phyloP scores from a whole-genome alignment of 2,113 vertebrate species.

The Artemisiospiza belli region DNA sequence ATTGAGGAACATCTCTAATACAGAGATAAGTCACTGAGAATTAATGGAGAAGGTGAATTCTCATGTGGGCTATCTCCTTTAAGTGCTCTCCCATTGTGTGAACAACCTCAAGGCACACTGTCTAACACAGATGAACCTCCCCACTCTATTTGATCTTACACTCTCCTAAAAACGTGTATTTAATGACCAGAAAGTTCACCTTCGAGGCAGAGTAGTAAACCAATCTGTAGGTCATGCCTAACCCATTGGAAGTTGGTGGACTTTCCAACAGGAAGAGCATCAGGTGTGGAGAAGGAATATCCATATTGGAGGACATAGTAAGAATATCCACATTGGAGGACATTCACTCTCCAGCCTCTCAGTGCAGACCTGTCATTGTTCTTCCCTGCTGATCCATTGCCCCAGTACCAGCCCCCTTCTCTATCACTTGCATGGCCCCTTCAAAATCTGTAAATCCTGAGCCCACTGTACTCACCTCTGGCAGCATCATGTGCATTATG shows the following conservation, averaged over 20 bases:
- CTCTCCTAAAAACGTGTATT: background rate
- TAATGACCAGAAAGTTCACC: background rate
- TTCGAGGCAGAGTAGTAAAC: background rate
- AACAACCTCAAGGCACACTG: background rate
- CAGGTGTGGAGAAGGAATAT: background rate
- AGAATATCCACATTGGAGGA: background rate
- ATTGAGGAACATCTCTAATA: background rate
- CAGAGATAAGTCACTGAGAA: background rate
- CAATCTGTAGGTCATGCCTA: background rate
- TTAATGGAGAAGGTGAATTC: background rate
- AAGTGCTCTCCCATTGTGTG: rapidly evolving
- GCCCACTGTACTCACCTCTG: background rate
- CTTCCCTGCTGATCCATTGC: rapidly evolving
- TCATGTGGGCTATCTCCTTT: background rate
- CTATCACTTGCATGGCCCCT: rapidly evolving
- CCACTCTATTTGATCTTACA: background rate
- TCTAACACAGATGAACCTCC: background rate
- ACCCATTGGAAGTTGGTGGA: rapidly evolving
- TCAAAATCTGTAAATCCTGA: background rate
- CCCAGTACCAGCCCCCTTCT: background rate
- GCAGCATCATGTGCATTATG: background rate
- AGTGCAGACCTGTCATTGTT: background rate
- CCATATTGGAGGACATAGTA: too few species aligned
- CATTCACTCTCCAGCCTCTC: background rate
- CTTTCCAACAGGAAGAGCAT: background rate